Evolutionary conservation across 1,140 invertebrate species (phyloP).

Genomic region (Caenorhabditis brenneri): DNA sequence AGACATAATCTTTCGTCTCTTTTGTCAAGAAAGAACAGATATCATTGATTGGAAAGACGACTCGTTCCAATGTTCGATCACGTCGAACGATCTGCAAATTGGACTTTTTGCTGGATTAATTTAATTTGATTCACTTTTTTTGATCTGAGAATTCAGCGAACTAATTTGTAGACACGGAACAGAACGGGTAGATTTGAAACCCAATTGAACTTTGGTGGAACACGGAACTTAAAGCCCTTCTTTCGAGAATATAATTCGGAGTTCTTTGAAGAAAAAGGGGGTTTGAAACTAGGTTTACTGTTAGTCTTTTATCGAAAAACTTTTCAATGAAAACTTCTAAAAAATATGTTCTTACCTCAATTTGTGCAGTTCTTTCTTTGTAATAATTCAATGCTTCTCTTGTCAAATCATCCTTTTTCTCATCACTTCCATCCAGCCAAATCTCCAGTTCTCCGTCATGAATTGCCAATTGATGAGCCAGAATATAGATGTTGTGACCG

Average conservation of each 20-base stretch:
- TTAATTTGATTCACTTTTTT: not conserved
- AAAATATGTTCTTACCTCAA: conserved; percentile 83
- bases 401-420: conserved; percentile 62
- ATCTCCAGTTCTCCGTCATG: conserved; percentile 91
- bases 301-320: too few relatives aligned
- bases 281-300: too few relatives aligned
- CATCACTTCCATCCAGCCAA: conserved; percentile 79
- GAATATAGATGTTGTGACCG: conserved; percentile 98
- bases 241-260: too few relatives aligned
- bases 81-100: conserved; percentile 85
- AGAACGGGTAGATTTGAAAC: not conserved
- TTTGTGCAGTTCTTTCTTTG: conserved; percentile 93
- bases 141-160: not conserved
- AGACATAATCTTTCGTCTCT: conserved; percentile 90
- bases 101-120: not conserved
- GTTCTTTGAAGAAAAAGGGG: too few relatives aligned
- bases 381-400: conserved; percentile 88
- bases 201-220: not conserved
- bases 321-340: too few relatives aligned
- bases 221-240: too few relatives aligned
- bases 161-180: not conserved
- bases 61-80: conserved; percentile 93
- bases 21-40: conserved; percentile 95
- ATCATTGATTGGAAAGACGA: conserved; percentile 98
- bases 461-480: conserved; percentile 93